A percentile compares a stretch with the other conserved stretches of the same genome.
Evolutionary conservation across 2,113 vertebrate genomes (phyloP).

Genomic region (Sigmodon hispidus): DNA sequence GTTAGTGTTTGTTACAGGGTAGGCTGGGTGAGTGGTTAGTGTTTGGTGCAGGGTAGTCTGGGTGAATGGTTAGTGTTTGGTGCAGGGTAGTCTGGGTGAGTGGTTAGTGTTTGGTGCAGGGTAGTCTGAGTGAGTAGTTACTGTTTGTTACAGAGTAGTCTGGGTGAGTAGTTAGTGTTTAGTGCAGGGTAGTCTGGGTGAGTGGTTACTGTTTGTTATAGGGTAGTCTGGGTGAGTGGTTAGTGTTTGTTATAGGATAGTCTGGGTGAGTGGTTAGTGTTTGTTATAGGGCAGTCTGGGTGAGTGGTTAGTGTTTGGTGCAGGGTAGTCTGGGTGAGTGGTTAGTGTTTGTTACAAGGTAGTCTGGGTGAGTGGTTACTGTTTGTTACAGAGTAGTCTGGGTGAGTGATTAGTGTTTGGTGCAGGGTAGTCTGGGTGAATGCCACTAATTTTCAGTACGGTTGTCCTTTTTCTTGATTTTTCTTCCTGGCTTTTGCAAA

Average conservation of each 20-base stretch:
- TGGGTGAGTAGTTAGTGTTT: neutral
- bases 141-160: no score
- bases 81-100: no score
- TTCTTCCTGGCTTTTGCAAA: constrained; percentile 17
- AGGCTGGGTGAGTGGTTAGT: no score
- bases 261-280: neutral
- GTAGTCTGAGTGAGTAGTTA: no score
- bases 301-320: neutral
- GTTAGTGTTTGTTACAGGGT: neutral
- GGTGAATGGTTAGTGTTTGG: no score
- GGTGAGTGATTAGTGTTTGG: no score
- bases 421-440: no score
- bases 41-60: neutral
- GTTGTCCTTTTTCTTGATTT: neutral
- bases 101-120: neutral
- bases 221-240: no score
- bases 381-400: no score
- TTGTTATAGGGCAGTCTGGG: neutral
- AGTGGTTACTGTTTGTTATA: neutral
- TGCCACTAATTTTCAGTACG: neutral
- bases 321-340: no score
- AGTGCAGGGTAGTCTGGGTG: neutral
- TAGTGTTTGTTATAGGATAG: neutral
- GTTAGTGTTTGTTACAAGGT: neutral
- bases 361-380: neutral